Evolutionary conservation across 1,140 invertebrate genomes (phyloP), one percentile per base, ranked within the genome.

Genomic region (Aleiodes sp.): DNA sequence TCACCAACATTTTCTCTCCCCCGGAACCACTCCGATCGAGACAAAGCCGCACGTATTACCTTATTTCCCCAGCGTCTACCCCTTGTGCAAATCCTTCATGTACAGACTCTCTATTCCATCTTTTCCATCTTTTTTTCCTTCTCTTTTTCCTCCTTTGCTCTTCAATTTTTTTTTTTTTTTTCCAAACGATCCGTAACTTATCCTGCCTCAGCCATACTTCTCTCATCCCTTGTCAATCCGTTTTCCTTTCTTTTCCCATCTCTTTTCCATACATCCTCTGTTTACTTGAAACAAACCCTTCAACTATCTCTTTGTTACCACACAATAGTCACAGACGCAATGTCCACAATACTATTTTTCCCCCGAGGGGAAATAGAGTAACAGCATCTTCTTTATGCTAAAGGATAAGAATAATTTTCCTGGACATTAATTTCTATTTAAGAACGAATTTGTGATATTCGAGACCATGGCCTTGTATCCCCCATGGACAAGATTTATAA

Each of bases 21-120:
- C 26, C 60, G 29, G 24, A 29, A 59, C 56, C 59, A 70, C 72
- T 65, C 56, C 77, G 78, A 79, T 79, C 76, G 74, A 79, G 76
- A 79, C 77, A 79, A 79, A 79, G 78, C 78, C 74, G 67, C 73
- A 71, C 75, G 76, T 79, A 79, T 79, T 79, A 79, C 75, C 78
- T 79, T 79, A 79, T 79, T 79, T 79, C 77, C 78, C 78, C 70
- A 79, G 78, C 72, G 78, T 75, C 76, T 75, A 76, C 70, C 21
- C 65, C 67, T 74, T 76, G 75, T 71, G 73, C 74, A 76, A 79
- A 78, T 78, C 77, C 74, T 78, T 74, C 76, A 78, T 79, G 72
- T 73, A 70, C 73, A 75, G 71, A 66, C 56, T 39, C 16, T 52
- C 37, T 43, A 24, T 28, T 19, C 35, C 14, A 59, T 67, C 56